These are phyloP conservation scores for Macrotis lagotis DNA, from an alignment of 2,113 vertebrate genomes.

Conservation along the genomic window DNA sequence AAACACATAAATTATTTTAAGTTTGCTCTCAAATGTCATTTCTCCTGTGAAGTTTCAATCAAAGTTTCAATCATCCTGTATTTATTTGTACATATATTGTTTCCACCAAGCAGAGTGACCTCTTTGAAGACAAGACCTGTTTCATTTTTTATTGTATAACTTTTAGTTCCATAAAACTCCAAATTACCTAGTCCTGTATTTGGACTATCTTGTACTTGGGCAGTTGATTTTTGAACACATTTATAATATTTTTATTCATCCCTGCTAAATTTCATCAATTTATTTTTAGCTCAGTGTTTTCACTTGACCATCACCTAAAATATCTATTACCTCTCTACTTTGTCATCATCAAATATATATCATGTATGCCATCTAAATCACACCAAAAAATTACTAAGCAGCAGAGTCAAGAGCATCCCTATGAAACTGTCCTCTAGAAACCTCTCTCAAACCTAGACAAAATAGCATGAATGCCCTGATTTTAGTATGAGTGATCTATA, in stretches of 20 bases:
- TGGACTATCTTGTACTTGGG: neutral
- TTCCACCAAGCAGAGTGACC: neutral
- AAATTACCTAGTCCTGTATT: neutral
- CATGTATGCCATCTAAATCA: neutral
- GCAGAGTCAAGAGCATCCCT: neutral
- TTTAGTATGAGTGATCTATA: neutral
- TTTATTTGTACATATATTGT: neutral
- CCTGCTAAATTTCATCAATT: neutral
- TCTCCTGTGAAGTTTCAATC: neutral
- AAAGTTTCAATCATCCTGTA: neutral
- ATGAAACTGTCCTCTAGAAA: neutral
- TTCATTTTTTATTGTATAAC: neutral
- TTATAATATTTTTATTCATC: neutral
- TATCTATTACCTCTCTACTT: neutral
- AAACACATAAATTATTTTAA: neutral
- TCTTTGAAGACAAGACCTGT: neutral
- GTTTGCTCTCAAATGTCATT: conserved; percentile 5
- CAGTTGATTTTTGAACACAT: neutral
- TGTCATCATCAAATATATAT: neutral
- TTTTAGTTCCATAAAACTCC: neutral
- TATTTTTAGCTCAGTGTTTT: neutral
- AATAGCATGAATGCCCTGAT: neutral
- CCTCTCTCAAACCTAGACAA: neutral
- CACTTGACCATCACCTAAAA: neutral
- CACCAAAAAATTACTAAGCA: neutral